A percentile compares a stretch with the other conserved stretches of the same genome.
Conservation (phyloP, 2,797 vertebrate genomes). For the Lepidocolaptes lacrymiger region DNA sequence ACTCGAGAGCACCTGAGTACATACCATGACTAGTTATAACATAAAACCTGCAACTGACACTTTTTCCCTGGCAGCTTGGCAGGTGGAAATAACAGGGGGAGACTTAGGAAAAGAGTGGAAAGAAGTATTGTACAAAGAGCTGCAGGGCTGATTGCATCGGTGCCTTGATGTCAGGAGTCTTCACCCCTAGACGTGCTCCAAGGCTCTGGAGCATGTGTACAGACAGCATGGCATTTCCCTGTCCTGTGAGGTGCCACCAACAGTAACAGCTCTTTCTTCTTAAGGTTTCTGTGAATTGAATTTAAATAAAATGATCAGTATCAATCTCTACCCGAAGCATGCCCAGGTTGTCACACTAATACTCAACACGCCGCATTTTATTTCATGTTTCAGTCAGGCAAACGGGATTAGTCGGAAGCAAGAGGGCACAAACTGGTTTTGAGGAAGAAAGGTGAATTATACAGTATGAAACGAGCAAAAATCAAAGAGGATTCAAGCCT, state of each 20-base stretch:
- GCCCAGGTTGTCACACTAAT: background rate
- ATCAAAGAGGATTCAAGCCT: background rate
- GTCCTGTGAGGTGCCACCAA: background rate
- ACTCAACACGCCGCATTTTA: background rate
- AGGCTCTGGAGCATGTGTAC: background rate
- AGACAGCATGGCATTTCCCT: background rate
- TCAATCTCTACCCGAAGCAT: background rate
- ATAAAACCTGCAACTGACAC: background rate
- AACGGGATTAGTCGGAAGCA: background rate
- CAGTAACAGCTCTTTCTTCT: background rate
- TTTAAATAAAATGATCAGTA: background rate
- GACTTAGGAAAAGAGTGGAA: background rate
- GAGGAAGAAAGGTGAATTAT: background rate
- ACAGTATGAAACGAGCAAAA: background rate
- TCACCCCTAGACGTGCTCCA: background rate
- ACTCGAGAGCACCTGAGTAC: background rate
- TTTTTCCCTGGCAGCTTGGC: slow-evolving; percentile 7
- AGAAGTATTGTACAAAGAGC: background rate
- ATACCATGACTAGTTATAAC: background rate
- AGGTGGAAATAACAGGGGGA: slow-evolving; percentile 36
- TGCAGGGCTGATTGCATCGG: slow-evolving; percentile 5
- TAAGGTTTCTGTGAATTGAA: background rate
- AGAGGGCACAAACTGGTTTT: background rate
- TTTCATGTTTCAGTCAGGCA: background rate
- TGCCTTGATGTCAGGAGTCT: background rate